A percentile compares a stretch with the other conserved stretches of the same genome.
Evolutionary conservation across 2,113 vertebrate genomes (phyloP).

Genomic region (Ranitomeya variabilis): DNA sequence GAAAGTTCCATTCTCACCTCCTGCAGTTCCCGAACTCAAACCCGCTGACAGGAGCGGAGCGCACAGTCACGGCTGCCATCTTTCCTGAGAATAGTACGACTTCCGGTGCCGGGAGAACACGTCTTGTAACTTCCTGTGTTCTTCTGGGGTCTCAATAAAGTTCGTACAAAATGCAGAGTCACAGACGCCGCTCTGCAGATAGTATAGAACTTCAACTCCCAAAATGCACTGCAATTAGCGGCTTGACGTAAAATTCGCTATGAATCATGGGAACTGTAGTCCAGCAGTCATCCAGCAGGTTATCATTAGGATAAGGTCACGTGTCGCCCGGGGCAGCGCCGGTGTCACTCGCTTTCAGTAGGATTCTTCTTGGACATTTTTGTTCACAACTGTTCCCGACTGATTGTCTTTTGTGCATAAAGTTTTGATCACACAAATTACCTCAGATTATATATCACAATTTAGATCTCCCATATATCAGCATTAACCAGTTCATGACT

Average conservation of each 20-base stretch:
- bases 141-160: conserved; percentile 16
- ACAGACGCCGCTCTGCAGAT: neutral
- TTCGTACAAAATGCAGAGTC: conserved; percentile 9
- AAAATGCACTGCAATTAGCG: neutral
- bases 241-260: too few relatives aligned
- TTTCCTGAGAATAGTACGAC: neutral
- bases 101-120: conserved; percentile 20
- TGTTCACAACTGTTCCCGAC: too few relatives aligned
- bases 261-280: conserved; percentile 12
- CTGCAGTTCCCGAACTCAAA: conserved; percentile 91
- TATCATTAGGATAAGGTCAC: too few relatives aligned
- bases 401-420: too few relatives aligned
- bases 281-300: neutral
- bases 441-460: too few relatives aligned
- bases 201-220: neutral
- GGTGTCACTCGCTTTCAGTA: too few relatives aligned
- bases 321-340: too few relatives aligned
- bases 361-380: too few relatives aligned
- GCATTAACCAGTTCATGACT: too few relatives aligned
- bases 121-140: neutral
- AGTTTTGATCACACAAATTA: too few relatives aligned
- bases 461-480: too few relatives aligned
- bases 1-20: conserved; percentile 70
- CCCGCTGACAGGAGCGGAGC: conserved; percentile 69
- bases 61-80: conserved; percentile 77